These are phyloP conservation scores for Merodon equestris DNA, from an alignment of 2,888 invertebrate genomes.

Conservation along the genomic window DNA sequence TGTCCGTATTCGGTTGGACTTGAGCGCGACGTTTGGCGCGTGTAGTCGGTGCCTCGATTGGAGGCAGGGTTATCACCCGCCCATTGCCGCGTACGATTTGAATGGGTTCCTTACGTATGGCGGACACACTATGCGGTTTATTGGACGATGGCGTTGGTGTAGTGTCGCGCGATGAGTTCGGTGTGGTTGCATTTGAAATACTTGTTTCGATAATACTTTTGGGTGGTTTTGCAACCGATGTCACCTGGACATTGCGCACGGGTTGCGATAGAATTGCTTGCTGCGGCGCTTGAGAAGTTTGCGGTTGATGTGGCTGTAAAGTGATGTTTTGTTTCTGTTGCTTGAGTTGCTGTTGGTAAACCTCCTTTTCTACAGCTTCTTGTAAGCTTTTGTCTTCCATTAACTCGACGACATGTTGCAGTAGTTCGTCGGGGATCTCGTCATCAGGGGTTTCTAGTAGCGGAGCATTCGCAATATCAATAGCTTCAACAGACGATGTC, in stretches of 20 bases:
- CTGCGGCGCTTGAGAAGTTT: constrained; percentile 7
- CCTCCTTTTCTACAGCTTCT: constrained; percentile 84
- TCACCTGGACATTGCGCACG: constrained; percentile 8
- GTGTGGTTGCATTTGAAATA: constrained; percentile 56
- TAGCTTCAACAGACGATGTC: constrained; percentile 70
- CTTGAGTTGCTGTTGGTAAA: constrained; percentile 44
- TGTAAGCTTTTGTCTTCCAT: constrained; percentile 84
- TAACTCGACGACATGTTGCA: constrained; percentile 86
- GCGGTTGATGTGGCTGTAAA: constrained; percentile 9
- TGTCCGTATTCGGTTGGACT: constrained; percentile 70
- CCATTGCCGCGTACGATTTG: constrained; percentile 88
- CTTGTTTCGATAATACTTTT: constrained; percentile 70
- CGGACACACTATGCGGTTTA: constrained; percentile 41
- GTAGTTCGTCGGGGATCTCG: constrained; percentile 84
- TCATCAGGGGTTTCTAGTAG: constrained; percentile 81
- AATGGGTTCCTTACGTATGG: constrained; percentile 80
- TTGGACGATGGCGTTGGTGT: constrained; percentile 57
- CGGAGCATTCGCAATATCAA: constrained; percentile 74
- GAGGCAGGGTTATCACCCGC: constrained; percentile 87
- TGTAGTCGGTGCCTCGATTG: constrained; percentile 90
- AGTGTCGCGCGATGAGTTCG: constrained; percentile 53
- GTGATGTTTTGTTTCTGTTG: constrained; percentile 15
- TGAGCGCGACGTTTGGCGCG: constrained; percentile 85
- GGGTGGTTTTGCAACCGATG: constrained; percentile 37
- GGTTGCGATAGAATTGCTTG: constrained; percentile 20